Conservation (phyloP, 2,797 vertebrate genomes). For the Anableps anableps region DNA sequence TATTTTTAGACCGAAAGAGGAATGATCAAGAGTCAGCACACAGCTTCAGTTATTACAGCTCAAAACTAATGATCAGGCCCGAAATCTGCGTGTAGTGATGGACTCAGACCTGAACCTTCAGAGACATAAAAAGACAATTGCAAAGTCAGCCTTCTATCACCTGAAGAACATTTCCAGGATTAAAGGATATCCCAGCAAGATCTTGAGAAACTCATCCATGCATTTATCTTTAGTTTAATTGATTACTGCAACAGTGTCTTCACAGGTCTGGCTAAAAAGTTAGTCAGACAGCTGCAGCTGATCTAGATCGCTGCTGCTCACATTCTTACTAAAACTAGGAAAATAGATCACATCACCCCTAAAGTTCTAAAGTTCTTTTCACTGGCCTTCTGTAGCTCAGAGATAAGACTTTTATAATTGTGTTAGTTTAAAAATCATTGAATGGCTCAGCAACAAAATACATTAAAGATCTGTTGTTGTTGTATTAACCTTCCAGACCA, state of each 20-base stretch:
- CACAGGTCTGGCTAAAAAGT: neutral
- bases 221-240: neutral
- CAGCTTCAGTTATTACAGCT: neutral
- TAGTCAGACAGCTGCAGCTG: neutral
- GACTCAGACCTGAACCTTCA: too few species aligned
- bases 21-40: neutral
- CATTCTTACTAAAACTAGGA: neutral
- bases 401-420: neutral
- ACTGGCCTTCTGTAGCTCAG: neutral
- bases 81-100: neutral
- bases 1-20: neutral
- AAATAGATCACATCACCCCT: neutral
- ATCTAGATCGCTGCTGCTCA: neutral
- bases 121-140: too few species aligned
- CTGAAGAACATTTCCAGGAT: neutral
- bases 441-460: neutral
- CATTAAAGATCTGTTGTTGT: neutral
- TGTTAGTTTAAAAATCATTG: neutral
- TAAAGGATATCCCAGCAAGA: neutral
- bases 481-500: neutral
- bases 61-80: neutral
- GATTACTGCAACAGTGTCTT: neutral
- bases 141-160: too few species aligned
- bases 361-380: neutral
- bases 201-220: too few species aligned